phyloP scores from a whole-genome alignment of 1,140 invertebrate species.

The Dreissena rostriformis region DNA sequence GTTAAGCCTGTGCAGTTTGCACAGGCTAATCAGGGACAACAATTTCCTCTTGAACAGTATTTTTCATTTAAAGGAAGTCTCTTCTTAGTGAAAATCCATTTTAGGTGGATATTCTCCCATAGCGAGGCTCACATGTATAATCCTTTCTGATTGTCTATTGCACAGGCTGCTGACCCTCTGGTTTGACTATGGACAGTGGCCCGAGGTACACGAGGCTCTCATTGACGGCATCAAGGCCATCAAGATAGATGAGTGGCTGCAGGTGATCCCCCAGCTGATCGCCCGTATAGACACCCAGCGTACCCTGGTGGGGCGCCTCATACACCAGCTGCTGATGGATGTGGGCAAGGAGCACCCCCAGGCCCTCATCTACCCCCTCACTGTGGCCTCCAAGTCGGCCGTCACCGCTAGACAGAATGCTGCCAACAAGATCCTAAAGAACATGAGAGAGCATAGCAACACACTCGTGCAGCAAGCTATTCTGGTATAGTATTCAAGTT shows the following conservation, averaged over 20 bases:
- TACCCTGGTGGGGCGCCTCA: constrained; percentile 92
- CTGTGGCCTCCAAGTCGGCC: constrained; percentile 97
- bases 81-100: too few species aligned
- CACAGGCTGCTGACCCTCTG: constrained; percentile 82
- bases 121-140: too few species aligned
- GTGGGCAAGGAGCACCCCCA: constrained; percentile 91
- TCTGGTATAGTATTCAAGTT: constrained; percentile 82
- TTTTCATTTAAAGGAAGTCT: too few species aligned
- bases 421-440: constrained; percentile 97
- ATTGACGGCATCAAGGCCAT: constrained; percentile 95
- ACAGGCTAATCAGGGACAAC: too few species aligned
- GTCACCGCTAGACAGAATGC: constrained; percentile 91
- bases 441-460: constrained; percentile 96
- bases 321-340: constrained; percentile 96
- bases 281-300: constrained; percentile 97
- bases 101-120: too few species aligned
- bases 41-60: too few species aligned
- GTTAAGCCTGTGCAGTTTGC: too few species aligned
- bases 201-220: constrained; percentile 96
- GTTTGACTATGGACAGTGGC: constrained; percentile 86
- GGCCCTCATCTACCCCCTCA: constrained; percentile 96
- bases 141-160: neutral
- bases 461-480: constrained; percentile 96
- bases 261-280: constrained; percentile 99
- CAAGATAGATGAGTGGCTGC: constrained; percentile 99